Conservation (phyloP, 2,888 invertebrate genomes). For the Pheosia tremula region DNA sequence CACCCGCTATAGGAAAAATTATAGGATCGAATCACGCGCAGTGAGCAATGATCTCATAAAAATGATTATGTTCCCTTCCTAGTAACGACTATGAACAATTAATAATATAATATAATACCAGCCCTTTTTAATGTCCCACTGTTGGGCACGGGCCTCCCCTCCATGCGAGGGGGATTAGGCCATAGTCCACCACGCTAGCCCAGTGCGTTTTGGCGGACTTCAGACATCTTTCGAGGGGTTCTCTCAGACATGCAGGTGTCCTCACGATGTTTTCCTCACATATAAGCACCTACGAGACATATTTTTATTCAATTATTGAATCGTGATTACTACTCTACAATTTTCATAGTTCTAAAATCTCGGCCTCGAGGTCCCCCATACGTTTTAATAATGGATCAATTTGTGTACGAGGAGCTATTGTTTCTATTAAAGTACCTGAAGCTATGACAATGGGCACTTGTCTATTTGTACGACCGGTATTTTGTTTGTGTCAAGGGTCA, state of each 20-base stretch:
- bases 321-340: not conserved
- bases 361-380: constrained; percentile 27
- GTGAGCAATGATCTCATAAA: not conserved
- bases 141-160: no score
- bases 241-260: no score
- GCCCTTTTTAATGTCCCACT: no score
- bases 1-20: not conserved
- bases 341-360: constrained; percentile 4
- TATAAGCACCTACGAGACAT: not conserved
- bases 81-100: no score
- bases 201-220: no score
- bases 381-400: constrained; percentile 40
- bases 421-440: constrained; percentile 36
- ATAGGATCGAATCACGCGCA: not conserved
- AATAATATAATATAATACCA: no score
- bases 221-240: no score
- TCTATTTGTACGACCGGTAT: constrained; percentile 5
- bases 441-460: constrained; percentile 20
- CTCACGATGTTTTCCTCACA: no score
- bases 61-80: not conserved
- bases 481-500: not conserved
- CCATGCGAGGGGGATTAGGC: no score
- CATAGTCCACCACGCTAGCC: no score
- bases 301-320: not conserved
- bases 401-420: constrained; percentile 39